A percentile compares a stretch with the other conserved stretches of the same genome.
Conservation (phyloP, 2,113 vertebrate genomes). For the Phrynocephalus versicolor region DNA sequence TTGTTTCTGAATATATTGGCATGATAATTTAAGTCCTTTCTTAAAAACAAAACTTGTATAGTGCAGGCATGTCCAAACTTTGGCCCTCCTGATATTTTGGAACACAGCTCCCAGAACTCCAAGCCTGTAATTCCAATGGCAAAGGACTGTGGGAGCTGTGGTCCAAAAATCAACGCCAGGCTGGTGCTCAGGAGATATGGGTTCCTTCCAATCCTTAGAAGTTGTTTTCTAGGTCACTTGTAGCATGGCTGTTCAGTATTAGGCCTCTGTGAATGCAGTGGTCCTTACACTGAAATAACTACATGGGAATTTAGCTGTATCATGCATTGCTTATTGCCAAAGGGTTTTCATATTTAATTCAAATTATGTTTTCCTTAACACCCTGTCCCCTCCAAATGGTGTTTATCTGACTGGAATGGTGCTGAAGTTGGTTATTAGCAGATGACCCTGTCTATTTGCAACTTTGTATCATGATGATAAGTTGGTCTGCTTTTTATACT, state of each 20-base stretch:
- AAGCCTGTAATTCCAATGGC: too few relatives aligned
- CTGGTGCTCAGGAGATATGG: too few relatives aligned
- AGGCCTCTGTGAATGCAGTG: not conserved
- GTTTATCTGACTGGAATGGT: not conserved
- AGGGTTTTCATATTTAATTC: not conserved
- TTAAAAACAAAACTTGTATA: too few relatives aligned
- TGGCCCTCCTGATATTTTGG: too few relatives aligned
- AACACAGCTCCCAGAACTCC: too few relatives aligned
- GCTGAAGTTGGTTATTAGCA: not conserved
- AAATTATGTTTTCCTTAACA: not conserved
- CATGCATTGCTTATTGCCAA: not conserved
- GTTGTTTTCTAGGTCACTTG: not conserved
- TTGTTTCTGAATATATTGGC: not conserved
- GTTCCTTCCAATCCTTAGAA: not conserved
- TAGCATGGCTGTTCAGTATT: not conserved
- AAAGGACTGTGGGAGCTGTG: too few relatives aligned
- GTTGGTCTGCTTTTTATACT: too few relatives aligned
- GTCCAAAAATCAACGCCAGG: too few relatives aligned
- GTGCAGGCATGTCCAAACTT: too few relatives aligned
- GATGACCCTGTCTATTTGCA: not conserved
- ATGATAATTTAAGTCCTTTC: not conserved
- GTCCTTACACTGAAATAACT: not conserved
- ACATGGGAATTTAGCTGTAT: not conserved
- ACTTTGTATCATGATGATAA: not conserved
- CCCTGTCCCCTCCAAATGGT: not conserved